phyloP scores from a whole-genome alignment of 2,888 invertebrate genomes.

The Drosophila kuntzei region DNA sequence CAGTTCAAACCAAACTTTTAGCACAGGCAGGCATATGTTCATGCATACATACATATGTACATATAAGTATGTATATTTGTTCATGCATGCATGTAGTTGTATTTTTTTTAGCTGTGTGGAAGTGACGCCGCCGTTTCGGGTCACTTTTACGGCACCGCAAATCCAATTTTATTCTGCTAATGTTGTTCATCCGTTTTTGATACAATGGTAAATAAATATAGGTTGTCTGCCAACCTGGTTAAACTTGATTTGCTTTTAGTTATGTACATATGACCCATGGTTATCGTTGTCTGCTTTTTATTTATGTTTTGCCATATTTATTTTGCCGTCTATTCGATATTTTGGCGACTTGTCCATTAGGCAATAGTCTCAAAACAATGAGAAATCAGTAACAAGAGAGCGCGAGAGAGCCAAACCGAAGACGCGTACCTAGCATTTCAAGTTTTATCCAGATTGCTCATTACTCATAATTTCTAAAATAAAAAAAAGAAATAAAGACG shows the following conservation, averaged over 20 bases:
- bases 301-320: constrained; percentile 50
- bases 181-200: constrained; percentile 46
- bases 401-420: constrained; percentile 5
- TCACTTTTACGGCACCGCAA: constrained; percentile 32
- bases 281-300: constrained; percentile 36
- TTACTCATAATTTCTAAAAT: constrained; percentile 69
- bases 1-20: constrained; percentile 69
- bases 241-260: constrained; percentile 61
- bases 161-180: constrained; percentile 28
- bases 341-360: constrained; percentile 28
- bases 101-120: constrained; percentile 23
- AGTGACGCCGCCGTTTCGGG: constrained; percentile 36
- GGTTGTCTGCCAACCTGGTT: constrained; percentile 53
- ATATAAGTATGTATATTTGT: constrained; percentile 11
- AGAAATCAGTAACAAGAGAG: constrained; percentile 28
- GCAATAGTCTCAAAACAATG: constrained; percentile 20
- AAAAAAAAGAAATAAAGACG: constrained; percentile 23
- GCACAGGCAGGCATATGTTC: constrained; percentile 18
- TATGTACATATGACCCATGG: constrained; percentile 23
- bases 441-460: constrained; percentile 66
- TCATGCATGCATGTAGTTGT: background rate
- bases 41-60: constrained; percentile 1
- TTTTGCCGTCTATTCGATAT: constrained; percentile 12
- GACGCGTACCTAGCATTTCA: constrained; percentile 35
- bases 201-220: constrained; percentile 59